These are phyloP conservation scores for Tetramorium bicarinatum DNA, from an alignment of 2,888 invertebrate genomes.

Conservation along the genomic window DNA sequence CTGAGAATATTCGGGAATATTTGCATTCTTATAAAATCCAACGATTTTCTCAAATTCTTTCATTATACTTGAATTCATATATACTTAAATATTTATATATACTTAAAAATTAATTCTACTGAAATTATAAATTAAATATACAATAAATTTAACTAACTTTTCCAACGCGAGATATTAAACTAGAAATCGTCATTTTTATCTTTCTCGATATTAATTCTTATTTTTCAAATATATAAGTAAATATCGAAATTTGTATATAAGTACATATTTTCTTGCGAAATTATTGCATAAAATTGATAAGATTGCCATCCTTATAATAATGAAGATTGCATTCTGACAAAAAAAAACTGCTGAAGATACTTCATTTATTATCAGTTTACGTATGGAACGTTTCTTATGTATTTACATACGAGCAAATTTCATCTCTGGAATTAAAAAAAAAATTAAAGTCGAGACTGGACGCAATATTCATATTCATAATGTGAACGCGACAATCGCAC, in stretches of 20 bases:
- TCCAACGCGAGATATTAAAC: conserved; percentile 8
- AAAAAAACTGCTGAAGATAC: conserved; percentile 62
- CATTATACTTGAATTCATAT: conserved; percentile 3
- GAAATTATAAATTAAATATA: conserved; percentile 15
- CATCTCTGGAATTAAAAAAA: conserved; percentile 38
- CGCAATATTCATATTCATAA: conserved; percentile 66
- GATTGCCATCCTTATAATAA: neutral
- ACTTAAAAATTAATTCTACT: conserved; percentile 2
- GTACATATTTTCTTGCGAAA: neutral
- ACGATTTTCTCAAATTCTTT: conserved; percentile 24
- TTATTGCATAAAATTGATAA: neutral
- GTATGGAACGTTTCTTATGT: conserved; percentile 33
- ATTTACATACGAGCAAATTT: conserved; percentile 63
- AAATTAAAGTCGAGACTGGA: conserved; percentile 61
- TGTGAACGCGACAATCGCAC: conserved; percentile 44
- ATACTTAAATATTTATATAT: too few relatives aligned
- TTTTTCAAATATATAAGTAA: neutral
- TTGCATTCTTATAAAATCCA: conserved; percentile 21
- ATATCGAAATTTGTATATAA: neutral
- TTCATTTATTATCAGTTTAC: conserved; percentile 45
- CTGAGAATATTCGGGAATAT: conserved; percentile 31
- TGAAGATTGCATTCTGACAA: conserved; percentile 40
- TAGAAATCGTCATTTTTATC: neutral
- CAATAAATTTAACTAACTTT: conserved; percentile 12
- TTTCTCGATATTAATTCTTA: neutral